Conservation (phyloP, 2,888 invertebrate species). For the Zaprionus bogoriensis region DNA sequence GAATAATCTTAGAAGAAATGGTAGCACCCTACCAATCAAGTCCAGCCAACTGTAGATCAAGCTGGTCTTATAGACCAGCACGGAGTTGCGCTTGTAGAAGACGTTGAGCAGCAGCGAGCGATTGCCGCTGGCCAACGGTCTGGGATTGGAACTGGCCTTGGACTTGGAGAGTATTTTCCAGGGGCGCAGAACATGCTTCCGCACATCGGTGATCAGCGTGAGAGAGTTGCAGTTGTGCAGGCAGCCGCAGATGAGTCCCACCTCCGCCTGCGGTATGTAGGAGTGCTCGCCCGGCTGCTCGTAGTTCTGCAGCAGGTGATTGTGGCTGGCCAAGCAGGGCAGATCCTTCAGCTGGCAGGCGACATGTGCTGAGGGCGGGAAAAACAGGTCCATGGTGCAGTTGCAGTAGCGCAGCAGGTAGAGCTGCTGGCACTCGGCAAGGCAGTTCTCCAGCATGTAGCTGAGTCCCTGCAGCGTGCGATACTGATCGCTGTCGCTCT, state of each 20-base stretch:
- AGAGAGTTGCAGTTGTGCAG: conserved; percentile 78
- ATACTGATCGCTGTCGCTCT: conserved; percentile 53
- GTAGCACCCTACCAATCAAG: conserved; percentile 83
- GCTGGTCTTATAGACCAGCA: conserved; percentile 82
- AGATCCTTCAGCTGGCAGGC: conserved; percentile 69
- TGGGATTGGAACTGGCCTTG: no score
- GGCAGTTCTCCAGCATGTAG: conserved; percentile 78
- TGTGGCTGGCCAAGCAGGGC: conserved; percentile 74
- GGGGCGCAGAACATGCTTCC: conserved; percentile 42
- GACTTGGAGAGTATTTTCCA: not conserved
- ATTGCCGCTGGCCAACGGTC: not conserved
- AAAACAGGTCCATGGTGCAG: conserved; percentile 78
- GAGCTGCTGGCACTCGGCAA: conserved; percentile 76
- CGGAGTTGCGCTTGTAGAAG: conserved; percentile 76
- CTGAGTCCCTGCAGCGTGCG: conserved; percentile 63
- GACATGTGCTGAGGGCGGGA: conserved; percentile 67
- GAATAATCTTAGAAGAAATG: no score
- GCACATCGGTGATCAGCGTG: conserved; percentile 59
- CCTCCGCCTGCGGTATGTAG: conserved; percentile 49
- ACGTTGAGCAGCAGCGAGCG: conserved; percentile 78
- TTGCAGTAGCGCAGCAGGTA: conserved; percentile 73
- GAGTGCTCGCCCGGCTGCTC: conserved; percentile 63
- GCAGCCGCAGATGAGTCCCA: conserved; percentile 78
- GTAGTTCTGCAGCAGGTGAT: conserved; percentile 51
- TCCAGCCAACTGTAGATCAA: conserved; percentile 82